Conservation (phyloP, 2,113 vertebrate species). For the Rhadina sibilatrix region DNA sequence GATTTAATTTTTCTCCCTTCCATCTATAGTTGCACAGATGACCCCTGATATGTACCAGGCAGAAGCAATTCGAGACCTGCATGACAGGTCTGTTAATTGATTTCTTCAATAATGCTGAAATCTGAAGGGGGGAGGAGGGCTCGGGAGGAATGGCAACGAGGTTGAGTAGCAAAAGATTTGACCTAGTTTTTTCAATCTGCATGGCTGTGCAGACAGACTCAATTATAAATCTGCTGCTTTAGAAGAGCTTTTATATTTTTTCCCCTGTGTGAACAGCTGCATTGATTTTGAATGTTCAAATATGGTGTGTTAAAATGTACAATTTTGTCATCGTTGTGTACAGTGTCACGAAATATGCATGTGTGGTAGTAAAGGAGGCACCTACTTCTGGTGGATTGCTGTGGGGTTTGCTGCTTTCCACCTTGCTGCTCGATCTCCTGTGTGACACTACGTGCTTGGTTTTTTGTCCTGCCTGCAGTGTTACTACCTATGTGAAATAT, state of each 20-base stretch:
- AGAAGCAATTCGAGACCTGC: not conserved
- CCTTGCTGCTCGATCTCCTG: not conserved
- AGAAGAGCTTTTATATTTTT: not conserved
- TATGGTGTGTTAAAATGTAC: not conserved
- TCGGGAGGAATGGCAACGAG: not conserved
- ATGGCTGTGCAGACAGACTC: constrained; percentile 7
- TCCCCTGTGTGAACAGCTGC: not conserved
- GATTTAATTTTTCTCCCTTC: not conserved
- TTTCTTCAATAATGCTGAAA: constrained; percentile 24
- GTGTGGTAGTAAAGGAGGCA: not conserved
- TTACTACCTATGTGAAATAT: not conserved
- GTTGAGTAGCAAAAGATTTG: constrained; percentile 30
- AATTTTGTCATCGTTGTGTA: not conserved
- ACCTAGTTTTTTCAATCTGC: constrained; percentile 45
- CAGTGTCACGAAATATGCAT: not conserved
- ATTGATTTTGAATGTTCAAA: not conserved
- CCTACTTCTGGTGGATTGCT: not conserved
- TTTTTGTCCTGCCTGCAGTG: not conserved
- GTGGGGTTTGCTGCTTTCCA: not conserved
- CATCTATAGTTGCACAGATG: not conserved
- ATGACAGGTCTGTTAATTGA: not conserved
- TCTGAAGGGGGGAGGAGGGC: not conserved
- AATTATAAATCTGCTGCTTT: constrained; percentile 9
- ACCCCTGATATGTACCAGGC: not conserved
- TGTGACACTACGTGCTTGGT: not conserved